A percentile compares a stretch with the other conserved stretches of the same genome.
phyloP scores from a whole-genome alignment of 1,140 invertebrate genomes.

The Drosophila pandora region DNA sequence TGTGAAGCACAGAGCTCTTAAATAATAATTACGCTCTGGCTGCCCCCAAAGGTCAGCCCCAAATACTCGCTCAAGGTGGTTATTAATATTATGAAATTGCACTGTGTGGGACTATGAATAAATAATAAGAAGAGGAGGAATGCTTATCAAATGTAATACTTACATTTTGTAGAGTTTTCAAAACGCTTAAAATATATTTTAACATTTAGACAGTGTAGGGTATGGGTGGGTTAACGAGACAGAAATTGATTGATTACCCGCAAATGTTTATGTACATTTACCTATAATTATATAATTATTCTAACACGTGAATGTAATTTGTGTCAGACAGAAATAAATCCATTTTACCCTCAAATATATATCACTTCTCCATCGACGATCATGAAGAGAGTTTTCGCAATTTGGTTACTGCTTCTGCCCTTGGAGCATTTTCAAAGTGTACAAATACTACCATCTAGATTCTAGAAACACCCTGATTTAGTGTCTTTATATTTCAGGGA shows the following conservation, averaged over 20 bases:
- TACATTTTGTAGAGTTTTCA: background rate
- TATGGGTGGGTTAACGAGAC: conserved; percentile 18
- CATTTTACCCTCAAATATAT: too few species aligned
- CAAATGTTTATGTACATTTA: background rate
- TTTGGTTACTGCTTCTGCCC: conserved; percentile 14
- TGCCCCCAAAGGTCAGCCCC: conserved; percentile 16
- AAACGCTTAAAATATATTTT: conserved; percentile 5
- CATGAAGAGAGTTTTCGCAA: conserved; percentile 15
- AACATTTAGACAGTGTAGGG: background rate
- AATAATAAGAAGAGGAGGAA: background rate
- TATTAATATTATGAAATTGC: background rate
- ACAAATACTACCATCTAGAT: background rate
- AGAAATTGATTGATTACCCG: conserved; percentile 30
- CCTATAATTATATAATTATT: conserved; percentile 9
- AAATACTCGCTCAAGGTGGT: conserved; percentile 20
- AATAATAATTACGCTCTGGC: conserved; percentile 27
- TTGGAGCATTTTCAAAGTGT: conserved; percentile 14
- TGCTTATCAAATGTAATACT: conserved; percentile 2
- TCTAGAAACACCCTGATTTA: background rate
- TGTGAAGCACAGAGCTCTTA: conserved; percentile 29
- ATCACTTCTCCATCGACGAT: background rate
- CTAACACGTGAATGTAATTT: conserved; percentile 20
- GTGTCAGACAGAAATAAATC: background rate
- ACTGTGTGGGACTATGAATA: conserved; percentile 18
- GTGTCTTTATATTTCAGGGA: conserved; percentile 16